Evolutionary conservation across 2,888 invertebrate genomes (phyloP), one percentile per base, ranked within the genome.

Genomic region (Dermolepida albohirtum): DNA sequence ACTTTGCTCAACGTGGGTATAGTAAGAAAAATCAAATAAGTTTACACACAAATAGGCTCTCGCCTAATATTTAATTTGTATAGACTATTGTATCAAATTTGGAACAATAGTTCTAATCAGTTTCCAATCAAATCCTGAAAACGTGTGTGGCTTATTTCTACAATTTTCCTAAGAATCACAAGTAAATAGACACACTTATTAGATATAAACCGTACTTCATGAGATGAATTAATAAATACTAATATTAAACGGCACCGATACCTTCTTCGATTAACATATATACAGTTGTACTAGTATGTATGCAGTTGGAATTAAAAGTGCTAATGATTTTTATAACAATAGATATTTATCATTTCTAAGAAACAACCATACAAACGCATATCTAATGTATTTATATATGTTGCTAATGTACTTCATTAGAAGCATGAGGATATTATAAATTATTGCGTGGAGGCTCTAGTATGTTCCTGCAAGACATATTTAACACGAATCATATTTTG

Each of bases 151-250:
- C 27, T 17, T 57, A 16, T 57, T 22, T 43, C 27, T 43, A 44
- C 17, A 41, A 41, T 57, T 43, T 29, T 57, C 27, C 43, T 22
- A 44, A 8, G 44, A 29, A 57, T 57, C 29, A 57, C 12, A 22
- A 44, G 43, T 57, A 57, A 57, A 57, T 57, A 57, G 27, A 12
- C 39, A 57, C 14, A 16, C 22, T 57, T 43, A 29, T 27, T 17
- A 57, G 57, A 57, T 57, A 27, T 57, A 44, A 57, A 44, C 57
- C 41, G 11, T 27, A 12, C 29, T 44, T 22, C 57, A 14, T 14
- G 29, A 57, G 29, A n/a, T 43, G 57, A 43, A 44, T 57, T 29
- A 57, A 57, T 57, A 57, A 57, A 11, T n/a, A 22, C 34, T 34
- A 10, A 10, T 34, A 34, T 34, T 34, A 34, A 34, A 34, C 34